Conservation (phyloP, 1,140 invertebrate genomes). For the Cecropterus lyciades region DNA sequence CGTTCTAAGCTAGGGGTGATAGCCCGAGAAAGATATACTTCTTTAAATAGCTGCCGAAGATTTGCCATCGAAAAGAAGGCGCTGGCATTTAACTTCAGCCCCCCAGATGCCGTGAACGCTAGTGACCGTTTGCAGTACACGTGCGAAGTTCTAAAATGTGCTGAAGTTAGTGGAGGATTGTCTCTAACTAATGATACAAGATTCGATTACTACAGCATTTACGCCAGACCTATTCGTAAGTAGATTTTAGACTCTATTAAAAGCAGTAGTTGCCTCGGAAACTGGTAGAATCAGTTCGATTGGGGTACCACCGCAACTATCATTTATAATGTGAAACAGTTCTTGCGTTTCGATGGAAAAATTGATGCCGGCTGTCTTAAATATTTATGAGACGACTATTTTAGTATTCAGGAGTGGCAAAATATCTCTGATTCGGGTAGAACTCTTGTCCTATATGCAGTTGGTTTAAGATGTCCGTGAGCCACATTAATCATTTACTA, state of each 20-base stretch:
- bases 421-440: no score
- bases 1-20: constrained; percentile 62
- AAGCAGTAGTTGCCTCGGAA: no score
- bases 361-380: no score
- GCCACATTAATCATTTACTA: no score
- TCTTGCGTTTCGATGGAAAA: no score
- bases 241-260: constrained; percentile 38
- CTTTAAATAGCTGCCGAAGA: constrained; percentile 82
- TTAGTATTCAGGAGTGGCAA: no score
- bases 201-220: constrained; percentile 86
- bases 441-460: no score
- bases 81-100: constrained; percentile 87
- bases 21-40: constrained; percentile 59
- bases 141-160: constrained; percentile 85
- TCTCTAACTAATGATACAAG: constrained; percentile 81
- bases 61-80: constrained; percentile 85
- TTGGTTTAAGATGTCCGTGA: no score
- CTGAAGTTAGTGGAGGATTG: constrained; percentile 83
- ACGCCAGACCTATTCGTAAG: constrained; percentile 82
- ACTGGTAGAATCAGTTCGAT: no score
- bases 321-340: no score
- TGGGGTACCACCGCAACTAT: no score
- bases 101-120: constrained; percentile 48
- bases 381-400: no score
- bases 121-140: constrained; percentile 63